Evolutionary conservation across 2,113 vertebrate genomes (phyloP).

Genomic region (Athene cunicularia): DNA sequence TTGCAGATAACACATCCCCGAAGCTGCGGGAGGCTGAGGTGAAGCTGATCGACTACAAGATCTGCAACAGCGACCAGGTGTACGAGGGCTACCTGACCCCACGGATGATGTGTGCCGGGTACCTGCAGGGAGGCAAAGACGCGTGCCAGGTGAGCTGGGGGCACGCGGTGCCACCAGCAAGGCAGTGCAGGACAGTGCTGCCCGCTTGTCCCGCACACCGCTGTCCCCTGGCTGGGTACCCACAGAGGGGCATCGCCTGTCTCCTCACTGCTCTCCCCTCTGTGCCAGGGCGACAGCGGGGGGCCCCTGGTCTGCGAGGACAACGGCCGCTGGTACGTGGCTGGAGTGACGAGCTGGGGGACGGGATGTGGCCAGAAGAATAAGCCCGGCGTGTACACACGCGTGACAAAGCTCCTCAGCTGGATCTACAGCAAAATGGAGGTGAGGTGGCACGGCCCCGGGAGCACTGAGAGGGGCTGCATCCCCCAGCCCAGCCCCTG

Average conservation of each 20-base stretch:
- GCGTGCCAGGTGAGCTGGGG: slow-evolving; percentile 86
- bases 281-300: slow-evolving; percentile 90
- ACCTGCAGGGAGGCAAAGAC: slow-evolving; percentile 85
- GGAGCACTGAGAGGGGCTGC: neutral
- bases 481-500: neutral
- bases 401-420: slow-evolving; percentile 78
- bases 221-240: neutral
- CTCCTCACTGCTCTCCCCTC: neutral
- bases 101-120: slow-evolving; percentile 90
- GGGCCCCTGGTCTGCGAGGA: slow-evolving; percentile 89
- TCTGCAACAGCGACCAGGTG: slow-evolving; percentile 80
- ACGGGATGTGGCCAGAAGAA: slow-evolving; percentile 83
- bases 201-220: rapidly evolving
- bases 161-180: rapidly evolving
- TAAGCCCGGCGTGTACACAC: slow-evolving; percentile 90
- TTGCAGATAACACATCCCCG: slow-evolving; percentile 75
- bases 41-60: slow-evolving; percentile 76
- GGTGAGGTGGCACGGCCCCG: slow-evolving; percentile 66
- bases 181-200: neutral
- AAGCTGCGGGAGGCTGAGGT: slow-evolving; percentile 85
- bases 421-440: slow-evolving; percentile 93
- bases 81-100: slow-evolving; percentile 81
- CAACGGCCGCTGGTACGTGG: slow-evolving; percentile 79
- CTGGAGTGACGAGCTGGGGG: slow-evolving; percentile 93
- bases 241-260: neutral